Base-by-base conservation (phyloP, 2,113 vertebrate genomes). In the Anhinga anhinga region DNA sequence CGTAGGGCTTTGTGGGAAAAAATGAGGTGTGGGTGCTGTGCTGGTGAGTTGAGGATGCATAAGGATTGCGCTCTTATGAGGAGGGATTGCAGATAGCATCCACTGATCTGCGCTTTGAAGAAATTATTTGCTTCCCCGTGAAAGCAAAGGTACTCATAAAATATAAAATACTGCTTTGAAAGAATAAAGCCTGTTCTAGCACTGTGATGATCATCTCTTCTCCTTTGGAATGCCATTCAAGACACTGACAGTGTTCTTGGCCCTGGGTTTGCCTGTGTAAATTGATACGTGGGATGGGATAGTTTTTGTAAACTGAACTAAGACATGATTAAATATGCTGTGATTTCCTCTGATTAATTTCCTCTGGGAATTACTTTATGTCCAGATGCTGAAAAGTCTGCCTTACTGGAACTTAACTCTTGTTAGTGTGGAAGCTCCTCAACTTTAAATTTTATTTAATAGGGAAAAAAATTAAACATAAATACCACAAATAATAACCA, bases 261-360 rank as follows among this genome's bases (percentile, higher is more conserved):
- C 70, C 32, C n/a, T 26, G 59, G 29, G 21, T n/a, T 80, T 56
- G 58, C 7, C 5, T n/a, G 13, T 82, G 42, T 61, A 38, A 88
- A 88, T 65, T 27, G 27, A 30, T 83, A 44, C 0, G 13, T 84
- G 73, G 32, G 61, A 82, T 6, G 10, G 72, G 72, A 40, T 56
- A 27, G 65, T 58, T 94, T 78, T 36, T 89, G 65, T 81, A 74
- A 92, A 76, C 61, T 55, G 42, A 52, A 73, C 4, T 2, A 44
- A 84, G 40, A 23, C 27, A 19, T 93, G 80, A 86, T 82, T 84
- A 66, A 86, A 69, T 93, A 45, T 66, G 53, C 84, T 71, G 25
- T 92, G 91, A 89, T 95, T 96, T 97, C 77, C 81, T 95, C 4
- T 93, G 88, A 89, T 82, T 93, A 95, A 82, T 92, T 93, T 97